Evolutionary conservation across 2,888 invertebrate genomes (phyloP).

Genomic region (Cepaea hortensis): DNA sequence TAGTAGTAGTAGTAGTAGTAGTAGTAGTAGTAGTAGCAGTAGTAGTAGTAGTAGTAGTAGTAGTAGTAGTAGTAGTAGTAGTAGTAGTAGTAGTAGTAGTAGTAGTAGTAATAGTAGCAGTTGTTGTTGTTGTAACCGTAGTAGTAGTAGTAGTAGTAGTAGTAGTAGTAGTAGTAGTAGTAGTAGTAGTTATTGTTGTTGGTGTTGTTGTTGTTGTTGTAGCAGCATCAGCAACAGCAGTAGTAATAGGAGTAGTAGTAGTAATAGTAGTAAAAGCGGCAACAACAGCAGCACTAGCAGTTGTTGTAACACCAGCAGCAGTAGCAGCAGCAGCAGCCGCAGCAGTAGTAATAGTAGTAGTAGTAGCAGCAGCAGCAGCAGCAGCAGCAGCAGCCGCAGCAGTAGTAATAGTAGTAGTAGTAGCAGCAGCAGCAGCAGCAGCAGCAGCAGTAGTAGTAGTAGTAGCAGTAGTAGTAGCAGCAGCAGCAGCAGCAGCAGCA

Average conservation of each 20-base stretch:
- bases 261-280: no score
- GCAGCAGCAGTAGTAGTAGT: neutral
- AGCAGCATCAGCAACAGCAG: no score
- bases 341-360: neutral
- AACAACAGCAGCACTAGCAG: no score
- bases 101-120: neutral
- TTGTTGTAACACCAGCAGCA: neutral
- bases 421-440: neutral
- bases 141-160: no score
- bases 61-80: slow-evolving; percentile 16
- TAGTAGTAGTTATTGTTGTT: neutral
- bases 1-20: slow-evolving; percentile 2
- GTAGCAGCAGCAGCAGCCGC: neutral
- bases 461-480: neutral
- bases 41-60: slow-evolving; percentile 22
- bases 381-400: neutral
- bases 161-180: neutral
- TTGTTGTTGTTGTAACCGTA: no score
- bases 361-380: neutral
- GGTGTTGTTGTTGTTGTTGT: no score
- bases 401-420: neutral
- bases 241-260: no score
- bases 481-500: neutral
- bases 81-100: slow-evolving; percentile 23
- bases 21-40: neutral